A percentile compares a stretch with the other conserved stretches of the same genome.
phyloP scores from a whole-genome alignment of 2,888 invertebrate genomes.

The Cremastinae sp. region DNA sequence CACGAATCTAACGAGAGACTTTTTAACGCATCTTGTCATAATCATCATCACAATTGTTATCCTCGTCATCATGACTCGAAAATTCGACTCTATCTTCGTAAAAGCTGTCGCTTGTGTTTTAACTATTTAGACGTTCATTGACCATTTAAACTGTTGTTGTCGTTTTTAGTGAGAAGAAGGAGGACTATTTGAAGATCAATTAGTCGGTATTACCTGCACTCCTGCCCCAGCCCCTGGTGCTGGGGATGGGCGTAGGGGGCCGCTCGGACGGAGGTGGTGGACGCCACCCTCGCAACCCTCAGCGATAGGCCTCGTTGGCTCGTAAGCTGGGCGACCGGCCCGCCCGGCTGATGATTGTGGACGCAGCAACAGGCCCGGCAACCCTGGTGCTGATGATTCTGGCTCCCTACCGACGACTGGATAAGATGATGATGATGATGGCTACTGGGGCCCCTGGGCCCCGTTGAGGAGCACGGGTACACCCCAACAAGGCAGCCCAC shows the following conservation, averaged over 20 bases:
- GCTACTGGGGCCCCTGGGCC: slow-evolving; percentile 76
- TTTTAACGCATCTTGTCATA: slow-evolving; percentile 28
- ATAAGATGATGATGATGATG: slow-evolving; percentile 67
- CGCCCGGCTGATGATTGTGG: slow-evolving; percentile 74
- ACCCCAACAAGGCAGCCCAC: slow-evolving; percentile 80
- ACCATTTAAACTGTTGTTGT: slow-evolving; percentile 55
- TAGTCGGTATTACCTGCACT: slow-evolving; percentile 77
- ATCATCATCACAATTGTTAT: slow-evolving; percentile 28
- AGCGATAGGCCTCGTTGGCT: slow-evolving; percentile 79
- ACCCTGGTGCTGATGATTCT: slow-evolving; percentile 67
- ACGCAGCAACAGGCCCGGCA: slow-evolving; percentile 79
- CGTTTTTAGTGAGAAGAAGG: slow-evolving; percentile 40
- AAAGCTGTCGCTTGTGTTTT: slow-evolving; percentile 37
- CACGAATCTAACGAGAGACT: slow-evolving; percentile 44
- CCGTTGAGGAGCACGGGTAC: slow-evolving; percentile 79
- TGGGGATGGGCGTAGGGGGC: slow-evolving; percentile 80
- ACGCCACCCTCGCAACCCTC: slow-evolving; percentile 81
- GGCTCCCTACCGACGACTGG: slow-evolving; percentile 60
- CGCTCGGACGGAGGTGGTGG: slow-evolving; percentile 81
- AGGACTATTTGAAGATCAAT: neutral
- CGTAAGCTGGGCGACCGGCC: slow-evolving; percentile 75
- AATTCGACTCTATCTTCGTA: slow-evolving; percentile 29
- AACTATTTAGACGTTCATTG: slow-evolving; percentile 1
- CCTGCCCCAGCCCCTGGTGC: slow-evolving; percentile 79
- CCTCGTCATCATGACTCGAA: slow-evolving; percentile 25